phyloP scores from a whole-genome alignment of 2,888 invertebrate species.

The Notodromas monacha region DNA sequence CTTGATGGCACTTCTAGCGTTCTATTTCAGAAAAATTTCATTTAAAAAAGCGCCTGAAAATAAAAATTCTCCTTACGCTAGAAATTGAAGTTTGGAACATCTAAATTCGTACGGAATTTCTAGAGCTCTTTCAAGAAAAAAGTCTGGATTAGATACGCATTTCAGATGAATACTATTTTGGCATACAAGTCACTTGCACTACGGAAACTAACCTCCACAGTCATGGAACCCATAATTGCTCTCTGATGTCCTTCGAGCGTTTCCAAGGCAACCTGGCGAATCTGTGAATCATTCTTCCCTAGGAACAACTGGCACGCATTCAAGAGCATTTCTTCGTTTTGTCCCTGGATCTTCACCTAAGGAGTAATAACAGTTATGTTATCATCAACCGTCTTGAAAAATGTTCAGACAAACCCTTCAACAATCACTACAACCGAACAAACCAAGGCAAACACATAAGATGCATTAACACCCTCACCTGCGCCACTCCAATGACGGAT shows the following conservation, averaged over 20 bases:
- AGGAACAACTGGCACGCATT: slow-evolving; percentile 80
- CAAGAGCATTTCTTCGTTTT: slow-evolving; percentile 55
- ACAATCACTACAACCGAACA: not conserved
- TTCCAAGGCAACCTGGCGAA: slow-evolving; percentile 61
- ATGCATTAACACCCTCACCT: slow-evolving; percentile 25
- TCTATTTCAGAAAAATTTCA: too few species aligned
- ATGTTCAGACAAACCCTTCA: slow-evolving; percentile 10
- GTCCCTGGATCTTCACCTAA: slow-evolving; percentile 54
- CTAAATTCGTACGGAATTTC: too few species aligned
- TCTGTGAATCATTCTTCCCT: slow-evolving; percentile 53
- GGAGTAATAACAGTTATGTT: not conserved
- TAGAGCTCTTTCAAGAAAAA: too few species aligned
- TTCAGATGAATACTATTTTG: too few species aligned
- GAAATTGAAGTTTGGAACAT: too few species aligned
- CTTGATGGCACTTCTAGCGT: too few species aligned
- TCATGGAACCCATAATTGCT: slow-evolving; percentile 88
- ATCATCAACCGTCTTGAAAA: not conserved
- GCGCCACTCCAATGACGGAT: slow-evolving; percentile 85
- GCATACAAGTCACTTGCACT: too few species aligned
- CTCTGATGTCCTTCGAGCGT: slow-evolving; percentile 75
- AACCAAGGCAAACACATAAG: slow-evolving; percentile 5
- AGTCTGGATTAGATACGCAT: too few species aligned
- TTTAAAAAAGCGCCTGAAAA: slow-evolving; percentile 1
- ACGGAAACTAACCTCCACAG: slow-evolving; percentile 41
- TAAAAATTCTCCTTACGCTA: not conserved